A percentile compares a stretch with the other conserved stretches of the same genome.
These are phyloP conservation scores for Zophobas atratus DNA, from an alignment of 1,140 invertebrate genomes.

Conservation along the genomic window DNA sequence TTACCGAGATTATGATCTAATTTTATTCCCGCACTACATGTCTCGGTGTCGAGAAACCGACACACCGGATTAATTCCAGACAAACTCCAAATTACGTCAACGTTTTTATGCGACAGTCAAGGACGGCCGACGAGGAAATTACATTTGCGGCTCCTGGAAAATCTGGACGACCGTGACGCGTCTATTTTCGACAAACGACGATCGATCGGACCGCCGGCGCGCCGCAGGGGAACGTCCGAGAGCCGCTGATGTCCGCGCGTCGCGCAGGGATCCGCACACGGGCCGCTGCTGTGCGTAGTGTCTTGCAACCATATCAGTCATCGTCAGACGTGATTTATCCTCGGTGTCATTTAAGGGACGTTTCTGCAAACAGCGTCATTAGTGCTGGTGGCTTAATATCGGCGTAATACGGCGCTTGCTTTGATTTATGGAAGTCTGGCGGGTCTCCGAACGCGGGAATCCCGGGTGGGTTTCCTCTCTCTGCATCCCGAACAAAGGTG, in stretches of 20 bases:
- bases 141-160: not conserved
- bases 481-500: conserved; percentile 38
- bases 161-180: not conserved
- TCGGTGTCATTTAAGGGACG: conserved; percentile 5
- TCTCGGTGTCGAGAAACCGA: not conserved
- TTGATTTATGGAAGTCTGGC: conserved; percentile 40
- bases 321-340: conserved; percentile 18
- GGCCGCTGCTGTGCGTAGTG: not conserved
- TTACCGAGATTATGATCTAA: conserved; percentile 36
- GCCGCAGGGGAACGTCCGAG: not conserved
- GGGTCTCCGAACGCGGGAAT: conserved; percentile 24
- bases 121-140: not conserved
- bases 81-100: not conserved
- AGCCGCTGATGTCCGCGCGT: not conserved
- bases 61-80: not conserved
- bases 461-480: conserved; percentile 38
- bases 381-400: conserved; percentile 38
- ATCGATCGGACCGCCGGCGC: not conserved
- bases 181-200: not conserved
- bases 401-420: conserved; percentile 28
- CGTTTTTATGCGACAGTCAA: not conserved
- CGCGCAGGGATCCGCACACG: not conserved
- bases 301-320: not conserved
- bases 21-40: conserved; percentile 2
- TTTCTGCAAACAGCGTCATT: conserved; percentile 41